phyloP scores from a whole-genome alignment of 2,888 invertebrate genomes.

The Euproctis similis region DNA sequence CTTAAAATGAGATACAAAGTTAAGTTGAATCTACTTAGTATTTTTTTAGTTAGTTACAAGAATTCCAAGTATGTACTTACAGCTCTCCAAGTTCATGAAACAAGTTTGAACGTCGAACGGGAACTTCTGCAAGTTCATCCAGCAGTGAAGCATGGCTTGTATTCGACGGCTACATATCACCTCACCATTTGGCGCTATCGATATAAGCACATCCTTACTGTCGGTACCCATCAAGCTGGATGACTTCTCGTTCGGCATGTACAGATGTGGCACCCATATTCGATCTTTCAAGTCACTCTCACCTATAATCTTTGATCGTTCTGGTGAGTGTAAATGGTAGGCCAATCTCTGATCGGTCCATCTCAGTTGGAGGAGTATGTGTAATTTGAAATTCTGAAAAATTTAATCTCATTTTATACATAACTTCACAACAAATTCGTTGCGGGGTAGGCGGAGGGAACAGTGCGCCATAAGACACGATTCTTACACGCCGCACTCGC shows the following conservation, averaged over 20 bases:
- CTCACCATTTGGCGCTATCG: constrained; percentile 86
- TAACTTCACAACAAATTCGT: no score
- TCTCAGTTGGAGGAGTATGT: constrained; percentile 85
- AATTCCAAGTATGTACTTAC: no score
- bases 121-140: constrained; percentile 90
- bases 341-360: constrained; percentile 84
- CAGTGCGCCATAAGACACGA: no score
- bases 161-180: constrained; percentile 86
- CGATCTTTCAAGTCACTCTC: constrained; percentile 81
- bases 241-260: constrained; percentile 85
- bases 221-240: constrained; percentile 87
- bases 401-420: no score
- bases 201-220: constrained; percentile 85
- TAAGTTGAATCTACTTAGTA: no score
- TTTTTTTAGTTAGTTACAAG: no score
- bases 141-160: constrained; percentile 88
- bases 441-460: no score
- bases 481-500: no score
- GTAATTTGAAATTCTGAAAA: constrained; percentile 85
- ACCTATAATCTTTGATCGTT: constrained; percentile 80
- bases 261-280: constrained; percentile 89
- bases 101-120: constrained; percentile 91
- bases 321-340: constrained; percentile 80
- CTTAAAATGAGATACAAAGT: no score
- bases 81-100: constrained; percentile 86